Evolutionary conservation across 1,140 invertebrate genomes (phyloP).

Genomic region (Zaprionus nigranus): DNA sequence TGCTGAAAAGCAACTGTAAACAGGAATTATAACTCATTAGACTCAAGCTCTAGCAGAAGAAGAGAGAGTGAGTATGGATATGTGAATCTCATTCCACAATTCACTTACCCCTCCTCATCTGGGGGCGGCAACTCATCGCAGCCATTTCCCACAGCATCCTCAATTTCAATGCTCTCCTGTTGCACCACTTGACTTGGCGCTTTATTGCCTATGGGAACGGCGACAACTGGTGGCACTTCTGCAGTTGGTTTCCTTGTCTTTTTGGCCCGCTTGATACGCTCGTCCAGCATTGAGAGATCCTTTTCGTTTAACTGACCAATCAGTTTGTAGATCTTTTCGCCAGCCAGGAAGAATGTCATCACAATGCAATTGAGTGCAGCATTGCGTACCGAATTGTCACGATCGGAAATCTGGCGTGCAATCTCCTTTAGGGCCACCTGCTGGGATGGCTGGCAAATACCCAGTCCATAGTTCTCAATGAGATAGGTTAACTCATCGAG

Average conservation of each 20-base stretch:
- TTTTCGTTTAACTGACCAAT: constrained; percentile 96
- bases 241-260: constrained; percentile 87
- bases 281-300: constrained; percentile 96
- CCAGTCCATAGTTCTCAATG: constrained; percentile 93
- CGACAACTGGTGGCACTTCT: constrained; percentile 68
- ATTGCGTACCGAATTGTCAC: constrained; percentile 98
- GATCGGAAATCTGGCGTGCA: constrained; percentile 96
- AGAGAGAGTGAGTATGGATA: constrained; percentile 1
- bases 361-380: constrained; percentile 97
- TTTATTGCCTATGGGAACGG: constrained; percentile 51
- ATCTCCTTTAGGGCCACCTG: constrained; percentile 94
- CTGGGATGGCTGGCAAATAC: constrained; percentile 92
- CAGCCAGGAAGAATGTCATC: constrained; percentile 94
- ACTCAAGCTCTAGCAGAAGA: constrained; percentile 12
- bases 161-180: constrained; percentile 84
- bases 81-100: neutral
- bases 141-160: constrained; percentile 74
- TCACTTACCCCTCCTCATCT: constrained; percentile 76
- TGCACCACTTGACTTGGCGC: constrained; percentile 69
- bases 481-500: constrained; percentile 95
- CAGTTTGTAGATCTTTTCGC: constrained; percentile 95
- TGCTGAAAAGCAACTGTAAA: constrained; percentile 9
- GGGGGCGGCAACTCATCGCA: constrained; percentile 81
- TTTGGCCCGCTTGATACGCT: constrained; percentile 95
- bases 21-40: constrained; percentile 6